Percentiles rank a stretch among this genome's conserved stretches.
Evolutionary conservation across 2,113 vertebrate species (phyloP).

Genomic region (Albula glossodonta): DNA sequence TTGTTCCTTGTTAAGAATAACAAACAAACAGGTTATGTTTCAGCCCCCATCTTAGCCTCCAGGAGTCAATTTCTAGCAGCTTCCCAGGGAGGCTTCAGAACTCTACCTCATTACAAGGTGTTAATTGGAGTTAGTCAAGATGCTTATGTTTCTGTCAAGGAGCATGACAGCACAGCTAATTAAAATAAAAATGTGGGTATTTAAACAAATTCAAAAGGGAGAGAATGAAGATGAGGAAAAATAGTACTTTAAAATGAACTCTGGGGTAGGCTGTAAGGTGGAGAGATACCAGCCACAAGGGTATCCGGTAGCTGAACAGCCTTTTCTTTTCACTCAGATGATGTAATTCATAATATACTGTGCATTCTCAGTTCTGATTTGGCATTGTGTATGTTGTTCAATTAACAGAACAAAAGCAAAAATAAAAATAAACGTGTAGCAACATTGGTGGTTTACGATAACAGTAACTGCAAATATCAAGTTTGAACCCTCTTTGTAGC

Average conservation of each 20-base stretch:
- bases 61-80: conserved; percentile 62
- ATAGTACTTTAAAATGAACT: not conserved
- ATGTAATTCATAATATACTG: not conserved
- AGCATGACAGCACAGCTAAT: conserved; percentile 83
- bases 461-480: no score
- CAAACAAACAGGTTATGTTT: conserved; percentile 59
- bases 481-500: no score
- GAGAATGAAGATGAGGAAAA: conserved; percentile 46
- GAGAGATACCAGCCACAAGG: not conserved
- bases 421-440: no score
- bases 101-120: conserved; percentile 94
- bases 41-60: conserved; percentile 27
- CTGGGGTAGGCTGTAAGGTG: not conserved
- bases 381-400: no score
- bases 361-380: not conserved
- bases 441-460: no score
- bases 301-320: not conserved
- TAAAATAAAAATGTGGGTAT: conserved; percentile 67
- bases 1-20: conserved; percentile 54
- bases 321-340: not conserved
- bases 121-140: conserved; percentile 97
- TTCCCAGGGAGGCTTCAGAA: conserved; percentile 80
- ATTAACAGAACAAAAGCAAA: no score
- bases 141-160: conserved; percentile 91
- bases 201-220: conserved; percentile 72